These are phyloP conservation scores for Phrynocephalus vlangalii DNA, from an alignment of 2,797 vertebrate genomes.

Conservation along the genomic window DNA sequence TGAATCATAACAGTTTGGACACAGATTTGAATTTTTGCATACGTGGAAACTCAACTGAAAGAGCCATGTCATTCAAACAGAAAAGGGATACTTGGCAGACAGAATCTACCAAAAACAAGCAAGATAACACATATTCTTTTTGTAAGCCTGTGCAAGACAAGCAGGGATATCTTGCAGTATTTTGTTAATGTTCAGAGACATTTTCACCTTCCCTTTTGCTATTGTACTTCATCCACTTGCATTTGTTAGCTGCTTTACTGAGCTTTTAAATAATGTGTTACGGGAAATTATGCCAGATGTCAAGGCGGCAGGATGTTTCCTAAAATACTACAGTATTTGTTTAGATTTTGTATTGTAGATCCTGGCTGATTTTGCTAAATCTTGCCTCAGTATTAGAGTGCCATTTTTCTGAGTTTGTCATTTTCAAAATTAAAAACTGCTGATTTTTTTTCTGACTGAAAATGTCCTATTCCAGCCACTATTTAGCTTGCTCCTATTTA, in stretches of 20 bases:
- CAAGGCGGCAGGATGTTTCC: no score
- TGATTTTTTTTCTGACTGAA: no score
- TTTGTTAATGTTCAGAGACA: neutral
- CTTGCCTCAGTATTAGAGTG: no score
- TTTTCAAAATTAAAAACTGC: no score
- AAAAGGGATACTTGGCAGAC: neutral
- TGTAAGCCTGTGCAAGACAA: neutral
- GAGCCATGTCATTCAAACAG: neutral
- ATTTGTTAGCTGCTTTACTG: neutral
- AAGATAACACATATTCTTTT: neutral
- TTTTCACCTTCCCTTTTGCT: neutral
- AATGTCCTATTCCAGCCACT: no score
- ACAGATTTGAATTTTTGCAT: neutral
- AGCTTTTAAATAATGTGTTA: neutral
- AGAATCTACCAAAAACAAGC: neutral
- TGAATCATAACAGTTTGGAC: neutral
- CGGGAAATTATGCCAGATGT: no score
- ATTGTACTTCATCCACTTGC: neutral
- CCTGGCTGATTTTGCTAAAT: no score
- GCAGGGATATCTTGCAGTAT: neutral
- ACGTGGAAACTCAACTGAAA: neutral
- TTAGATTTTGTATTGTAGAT: no score
- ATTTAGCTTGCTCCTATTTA: no score
- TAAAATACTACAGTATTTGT: no score
- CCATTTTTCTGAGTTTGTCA: no score